Percentiles rank a stretch among this genome's conserved stretches.
These are phyloP conservation scores for Mus spretus DNA, from an alignment of 2,797 vertebrate genomes.

Conservation along the genomic window DNA sequence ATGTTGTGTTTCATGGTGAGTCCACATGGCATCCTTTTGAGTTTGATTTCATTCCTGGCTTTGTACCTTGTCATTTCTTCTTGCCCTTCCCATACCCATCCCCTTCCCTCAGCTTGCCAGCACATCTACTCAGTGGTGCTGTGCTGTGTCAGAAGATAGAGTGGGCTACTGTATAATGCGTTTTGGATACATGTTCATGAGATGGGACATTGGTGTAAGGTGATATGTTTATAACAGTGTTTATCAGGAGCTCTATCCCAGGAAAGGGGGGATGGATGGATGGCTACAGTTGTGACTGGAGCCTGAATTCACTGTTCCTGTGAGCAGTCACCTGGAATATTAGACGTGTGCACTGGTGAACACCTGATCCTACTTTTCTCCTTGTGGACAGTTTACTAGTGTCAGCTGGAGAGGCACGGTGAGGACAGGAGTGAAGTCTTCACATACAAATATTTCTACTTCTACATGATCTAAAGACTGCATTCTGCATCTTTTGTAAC, in stretches of 20 bases:
- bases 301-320: constrained; percentile 67
- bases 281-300: constrained; percentile 77
- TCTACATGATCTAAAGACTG: constrained; percentile 85
- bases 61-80: constrained; percentile 31
- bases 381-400: constrained; percentile 80
- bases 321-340: constrained; percentile 71
- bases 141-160: constrained; percentile 82
- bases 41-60: constrained; percentile 56
- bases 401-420: constrained; percentile 78
- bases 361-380: constrained; percentile 70
- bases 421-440: constrained; percentile 85
- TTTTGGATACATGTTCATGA: constrained; percentile 85
- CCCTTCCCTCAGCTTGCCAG: constrained; percentile 62
- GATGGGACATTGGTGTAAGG: constrained; percentile 84
- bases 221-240: constrained; percentile 83
- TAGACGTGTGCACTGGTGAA: constrained; percentile 78
- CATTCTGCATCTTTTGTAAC: constrained; percentile 87
- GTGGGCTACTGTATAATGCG: constrained; percentile 84
- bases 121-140: constrained; percentile 86
- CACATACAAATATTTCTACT: constrained; percentile 85
- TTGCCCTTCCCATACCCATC: constrained; percentile 64
- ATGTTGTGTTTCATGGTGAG: constrained; percentile 84
- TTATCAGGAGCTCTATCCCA: constrained; percentile 83
- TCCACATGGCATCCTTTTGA: constrained; percentile 76
- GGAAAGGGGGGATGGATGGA: constrained; percentile 35